phyloP scores from a whole-genome alignment of 2,797 vertebrate genomes.

The Dermochelys coriacea region DNA sequence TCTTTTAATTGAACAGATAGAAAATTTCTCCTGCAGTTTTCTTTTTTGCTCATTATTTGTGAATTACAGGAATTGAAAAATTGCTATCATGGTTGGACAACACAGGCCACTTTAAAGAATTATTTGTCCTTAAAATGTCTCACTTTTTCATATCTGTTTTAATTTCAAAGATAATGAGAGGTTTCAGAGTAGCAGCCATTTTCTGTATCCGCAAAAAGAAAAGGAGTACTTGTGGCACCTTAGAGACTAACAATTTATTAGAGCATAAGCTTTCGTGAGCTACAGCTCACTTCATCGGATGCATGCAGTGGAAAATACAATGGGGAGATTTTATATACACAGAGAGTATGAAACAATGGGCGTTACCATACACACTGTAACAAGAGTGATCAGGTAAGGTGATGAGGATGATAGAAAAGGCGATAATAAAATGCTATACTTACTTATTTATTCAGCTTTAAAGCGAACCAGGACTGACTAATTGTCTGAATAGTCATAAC shows the following conservation, averaged over 20 bases:
- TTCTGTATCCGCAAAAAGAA: no score
- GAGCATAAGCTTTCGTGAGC: no score
- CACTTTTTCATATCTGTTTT: slow-evolving; percentile 11
- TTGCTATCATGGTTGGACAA: neutral
- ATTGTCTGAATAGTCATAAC: neutral
- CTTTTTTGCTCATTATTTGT: neutral
- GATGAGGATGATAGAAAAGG: neutral
- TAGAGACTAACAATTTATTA: no score
- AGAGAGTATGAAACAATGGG: no score
- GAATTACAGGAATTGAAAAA: slow-evolving; percentile 16
- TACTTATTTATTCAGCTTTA: neutral
- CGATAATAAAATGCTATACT: neutral
- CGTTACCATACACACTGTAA: no score
- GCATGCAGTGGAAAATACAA: no score
- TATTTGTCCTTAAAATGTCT: slow-evolving; percentile 4
- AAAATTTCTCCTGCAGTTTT: slow-evolving; percentile 38
- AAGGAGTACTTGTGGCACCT: no score
- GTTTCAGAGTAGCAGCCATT: no score
- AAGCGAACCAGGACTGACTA: neutral
- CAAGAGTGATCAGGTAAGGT: no score
- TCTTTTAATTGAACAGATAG: slow-evolving; percentile 46
- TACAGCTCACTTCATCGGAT: no score
- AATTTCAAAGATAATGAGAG: slow-evolving; percentile 1
- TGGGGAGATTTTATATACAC: no score
- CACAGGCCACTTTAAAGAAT: neutral